phyloP scores from a whole-genome alignment of 2,113 vertebrate species.

The Mastomys natalensis region DNA sequence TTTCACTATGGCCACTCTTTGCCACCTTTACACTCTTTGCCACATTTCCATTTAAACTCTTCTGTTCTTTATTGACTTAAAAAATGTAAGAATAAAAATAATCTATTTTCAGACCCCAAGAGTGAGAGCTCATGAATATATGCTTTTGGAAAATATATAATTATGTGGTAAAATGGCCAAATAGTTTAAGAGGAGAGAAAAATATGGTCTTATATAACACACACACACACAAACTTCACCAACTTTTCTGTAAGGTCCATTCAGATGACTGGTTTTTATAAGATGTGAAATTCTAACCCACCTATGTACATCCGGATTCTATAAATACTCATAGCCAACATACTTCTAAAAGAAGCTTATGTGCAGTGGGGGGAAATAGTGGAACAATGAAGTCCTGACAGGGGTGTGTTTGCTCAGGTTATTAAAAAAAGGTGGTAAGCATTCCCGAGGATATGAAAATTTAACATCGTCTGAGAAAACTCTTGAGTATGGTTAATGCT shows the following conservation, averaged over 20 bases:
- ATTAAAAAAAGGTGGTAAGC: slow-evolving; percentile 87
- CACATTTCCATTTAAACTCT: not conserved
- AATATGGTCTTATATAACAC: slow-evolving; percentile 72
- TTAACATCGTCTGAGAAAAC: slow-evolving; percentile 85
- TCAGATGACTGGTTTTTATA: slow-evolving; percentile 80
- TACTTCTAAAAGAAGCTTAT: slow-evolving; percentile 81
- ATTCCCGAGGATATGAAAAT: slow-evolving; percentile 86
- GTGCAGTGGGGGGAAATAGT: slow-evolving; percentile 79
- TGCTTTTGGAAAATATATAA: slow-evolving; percentile 53
- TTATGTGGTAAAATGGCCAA: slow-evolving; percentile 68
- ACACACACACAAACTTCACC: slow-evolving; percentile 53
- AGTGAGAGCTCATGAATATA: slow-evolving; percentile 63
- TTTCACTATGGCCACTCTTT: slow-evolving; percentile 6
- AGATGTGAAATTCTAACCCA: slow-evolving; percentile 77
- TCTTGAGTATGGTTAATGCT: slow-evolving; percentile 83
- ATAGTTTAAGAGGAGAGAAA: slow-evolving; percentile 67
- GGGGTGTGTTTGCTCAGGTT: slow-evolving; percentile 82
- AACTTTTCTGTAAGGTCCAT: slow-evolving; percentile 82
- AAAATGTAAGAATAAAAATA: slow-evolving; percentile 8
- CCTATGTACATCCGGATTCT: slow-evolving; percentile 78
- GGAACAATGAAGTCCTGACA: slow-evolving; percentile 84
- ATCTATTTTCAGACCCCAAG: slow-evolving; percentile 48
- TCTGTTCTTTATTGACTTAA: slow-evolving; percentile 43
- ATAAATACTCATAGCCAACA: slow-evolving; percentile 84
- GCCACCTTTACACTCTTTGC: too few species aligned